These are phyloP conservation scores for Chouioia cunea DNA, from an alignment of 2,888 invertebrate species.

Conservation along the genomic window DNA sequence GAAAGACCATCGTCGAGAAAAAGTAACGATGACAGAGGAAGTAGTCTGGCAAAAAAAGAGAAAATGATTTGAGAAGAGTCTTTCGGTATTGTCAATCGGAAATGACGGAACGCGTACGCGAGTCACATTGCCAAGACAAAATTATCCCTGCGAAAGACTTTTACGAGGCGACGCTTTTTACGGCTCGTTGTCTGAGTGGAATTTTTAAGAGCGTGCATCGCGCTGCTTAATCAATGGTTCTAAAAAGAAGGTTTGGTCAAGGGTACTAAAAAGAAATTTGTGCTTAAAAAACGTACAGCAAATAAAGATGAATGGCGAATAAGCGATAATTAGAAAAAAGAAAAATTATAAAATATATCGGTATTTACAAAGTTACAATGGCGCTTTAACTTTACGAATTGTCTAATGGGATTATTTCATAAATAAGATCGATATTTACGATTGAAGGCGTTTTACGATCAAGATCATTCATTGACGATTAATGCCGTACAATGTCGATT, in stretches of 20 bases:
- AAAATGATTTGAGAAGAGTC: background rate
- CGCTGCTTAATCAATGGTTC: conserved; percentile 11
- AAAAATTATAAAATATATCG: too few species aligned
- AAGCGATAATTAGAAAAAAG: too few species aligned
- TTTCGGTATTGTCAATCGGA: conserved; percentile 48
- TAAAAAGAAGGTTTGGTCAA: too few species aligned
- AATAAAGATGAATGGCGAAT: too few species aligned
- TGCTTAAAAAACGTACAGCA: too few species aligned
- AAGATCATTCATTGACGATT: background rate
- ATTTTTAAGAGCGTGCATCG: conserved; percentile 9
- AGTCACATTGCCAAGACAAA: conserved; percentile 21
- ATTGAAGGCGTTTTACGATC: too few species aligned
- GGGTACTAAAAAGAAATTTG: too few species aligned
- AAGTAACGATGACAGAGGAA: background rate
- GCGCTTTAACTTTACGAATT: too few species aligned
- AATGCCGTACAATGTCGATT: too few species aligned
- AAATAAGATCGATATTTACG: too few species aligned
- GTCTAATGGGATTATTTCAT: too few species aligned
- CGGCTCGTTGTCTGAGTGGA: conserved; percentile 13
- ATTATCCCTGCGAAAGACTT: conserved; percentile 30
- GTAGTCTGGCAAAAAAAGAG: conserved; percentile 17
- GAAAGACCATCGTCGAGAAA: background rate
- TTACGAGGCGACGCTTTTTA: conserved; percentile 32
- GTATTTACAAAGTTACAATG: too few species aligned
- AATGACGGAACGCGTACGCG: conserved; percentile 36